A percentile compares a stretch with the other conserved stretches of the same genome.
Evolutionary conservation across 2,113 vertebrate species (phyloP).

Genomic region (Podarcis muralis): DNA sequence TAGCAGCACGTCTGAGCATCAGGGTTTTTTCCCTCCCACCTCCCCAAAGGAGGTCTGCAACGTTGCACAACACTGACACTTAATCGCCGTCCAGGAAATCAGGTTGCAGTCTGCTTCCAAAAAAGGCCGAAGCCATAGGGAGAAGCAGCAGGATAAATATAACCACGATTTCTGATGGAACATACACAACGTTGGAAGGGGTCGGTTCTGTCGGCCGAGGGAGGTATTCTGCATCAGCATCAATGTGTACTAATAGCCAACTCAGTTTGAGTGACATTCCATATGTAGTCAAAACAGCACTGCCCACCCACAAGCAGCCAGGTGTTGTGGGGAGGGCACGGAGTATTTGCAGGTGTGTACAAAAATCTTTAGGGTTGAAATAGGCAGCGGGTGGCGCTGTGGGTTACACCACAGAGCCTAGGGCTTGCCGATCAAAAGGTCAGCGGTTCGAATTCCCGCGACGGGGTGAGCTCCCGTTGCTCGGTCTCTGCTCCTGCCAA

Average conservation of each 20-base stretch:
- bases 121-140: conserved; percentile 6
- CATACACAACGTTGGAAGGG: background rate
- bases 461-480: too few species aligned
- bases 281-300: background rate
- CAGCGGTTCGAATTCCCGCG: fast-evolving
- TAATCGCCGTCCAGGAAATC: conserved; percentile 12
- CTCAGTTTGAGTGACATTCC: background rate
- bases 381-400: too few species aligned
- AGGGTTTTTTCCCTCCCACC: background rate
- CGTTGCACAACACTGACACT: background rate
- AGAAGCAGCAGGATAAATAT: conserved; percentile 5
- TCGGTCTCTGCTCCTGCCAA: too few species aligned
- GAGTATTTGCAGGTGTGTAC: background rate
- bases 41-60: background rate
- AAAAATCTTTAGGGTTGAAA: background rate
- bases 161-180: background rate
- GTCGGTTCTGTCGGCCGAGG: background rate
- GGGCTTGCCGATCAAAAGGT: too few species aligned
- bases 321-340: background rate
- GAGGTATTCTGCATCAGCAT: background rate
- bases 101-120: conserved; percentile 11
- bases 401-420: too few species aligned
- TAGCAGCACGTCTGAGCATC: background rate
- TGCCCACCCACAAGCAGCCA: background rate
- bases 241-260: background rate